Conservation (phyloP, 2,797 vertebrate genomes). For the Hoplostethus mediterraneus region DNA sequence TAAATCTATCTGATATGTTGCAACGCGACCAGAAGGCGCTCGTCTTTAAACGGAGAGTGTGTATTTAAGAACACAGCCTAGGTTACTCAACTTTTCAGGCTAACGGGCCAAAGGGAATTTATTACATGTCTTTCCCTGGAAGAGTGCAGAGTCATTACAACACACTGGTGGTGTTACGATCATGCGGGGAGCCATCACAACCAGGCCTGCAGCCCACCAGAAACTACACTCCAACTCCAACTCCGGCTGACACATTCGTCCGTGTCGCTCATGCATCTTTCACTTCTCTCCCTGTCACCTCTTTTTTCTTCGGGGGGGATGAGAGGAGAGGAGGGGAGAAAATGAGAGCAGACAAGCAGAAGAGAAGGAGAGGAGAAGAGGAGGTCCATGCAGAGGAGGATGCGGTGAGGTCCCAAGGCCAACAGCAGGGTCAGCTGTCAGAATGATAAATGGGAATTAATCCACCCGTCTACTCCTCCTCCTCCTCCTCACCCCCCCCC, state of each 20-base stretch:
- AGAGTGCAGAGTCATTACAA: conserved; percentile 51
- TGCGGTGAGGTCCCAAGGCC: conserved; percentile 75
- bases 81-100: conserved; percentile 37
- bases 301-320: background rate
- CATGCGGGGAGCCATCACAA: conserved; percentile 45
- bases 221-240: conserved; percentile 25
- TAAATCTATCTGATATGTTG: conserved; percentile 4
- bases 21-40: background rate
- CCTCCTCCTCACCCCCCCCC: conserved; percentile 36
- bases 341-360: background rate
- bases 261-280: conserved; percentile 43
- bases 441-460: conserved; percentile 74
- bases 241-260: conserved; percentile 18
- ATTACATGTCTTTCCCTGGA: conserved; percentile 37
- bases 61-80: conserved; percentile 34
- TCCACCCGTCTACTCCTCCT: conserved; percentile 59
- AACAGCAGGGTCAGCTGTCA: conserved; percentile 79
- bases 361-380: background rate
- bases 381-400: conserved; percentile 47
- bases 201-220: conserved; percentile 18
- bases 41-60: conserved; percentile 22
- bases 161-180: conserved; percentile 45
- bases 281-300: conserved; percentile 23
- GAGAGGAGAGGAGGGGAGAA: background rate
- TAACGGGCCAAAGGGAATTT: conserved; percentile 39